phyloP scores from a whole-genome alignment of 1,140 invertebrate genomes.

The Reticulitermes speratus region DNA sequence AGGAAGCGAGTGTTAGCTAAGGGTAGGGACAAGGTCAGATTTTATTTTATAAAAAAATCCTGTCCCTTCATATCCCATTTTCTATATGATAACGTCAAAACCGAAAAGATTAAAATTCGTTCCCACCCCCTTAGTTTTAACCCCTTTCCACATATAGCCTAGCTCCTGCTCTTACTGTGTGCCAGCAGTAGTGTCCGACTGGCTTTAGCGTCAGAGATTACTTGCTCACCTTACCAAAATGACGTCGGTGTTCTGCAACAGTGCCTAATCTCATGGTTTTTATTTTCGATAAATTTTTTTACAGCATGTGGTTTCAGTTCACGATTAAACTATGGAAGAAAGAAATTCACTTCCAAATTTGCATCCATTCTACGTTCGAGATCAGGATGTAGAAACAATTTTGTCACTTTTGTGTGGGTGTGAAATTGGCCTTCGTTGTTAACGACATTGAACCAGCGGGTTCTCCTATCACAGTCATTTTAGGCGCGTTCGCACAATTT shows the following conservation, averaged over 20 bases:
- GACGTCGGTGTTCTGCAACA: neutral
- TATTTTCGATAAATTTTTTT: neutral
- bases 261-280: neutral
- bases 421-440: too few species aligned
- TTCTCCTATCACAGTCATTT: too few species aligned
- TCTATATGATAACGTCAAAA: constrained; percentile 25
- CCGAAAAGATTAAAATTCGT: constrained; percentile 27
- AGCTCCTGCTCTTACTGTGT: neutral
- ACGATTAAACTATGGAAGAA: too few species aligned
- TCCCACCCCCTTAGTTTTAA: neutral
- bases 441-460: too few species aligned
- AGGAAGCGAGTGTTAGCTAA: neutral
- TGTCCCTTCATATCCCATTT: constrained; percentile 4
- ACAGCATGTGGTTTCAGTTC: too few species aligned
- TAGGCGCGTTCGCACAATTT: too few species aligned
- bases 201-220: neutral
- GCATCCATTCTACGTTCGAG: too few species aligned
- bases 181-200: constrained; percentile 1
- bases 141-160: neutral
- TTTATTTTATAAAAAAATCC: neutral
- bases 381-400: too few species aligned
- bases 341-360: too few species aligned
- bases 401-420: too few species aligned
- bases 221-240: neutral
- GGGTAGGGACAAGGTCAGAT: constrained; percentile 4